Evolutionary conservation across 2,888 invertebrate genomes (phyloP), one percentile per base, ranked within the genome.

Genomic region (Hirtodrosophila duncani): DNA sequence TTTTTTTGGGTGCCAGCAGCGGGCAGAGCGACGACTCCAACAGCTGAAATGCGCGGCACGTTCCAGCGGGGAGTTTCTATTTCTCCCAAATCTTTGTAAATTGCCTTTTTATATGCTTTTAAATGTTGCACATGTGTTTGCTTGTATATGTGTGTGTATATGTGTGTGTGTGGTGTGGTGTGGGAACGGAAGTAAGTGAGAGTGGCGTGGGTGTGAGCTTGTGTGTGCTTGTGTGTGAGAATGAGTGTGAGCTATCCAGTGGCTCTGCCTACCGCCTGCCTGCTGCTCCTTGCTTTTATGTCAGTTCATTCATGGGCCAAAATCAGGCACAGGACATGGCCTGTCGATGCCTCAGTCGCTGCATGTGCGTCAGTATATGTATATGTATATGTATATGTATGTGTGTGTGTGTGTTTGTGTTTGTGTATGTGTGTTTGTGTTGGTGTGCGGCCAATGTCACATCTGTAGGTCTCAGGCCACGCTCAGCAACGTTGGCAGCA

Each of bases 281-380:
- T 43, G 23, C 34, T 29, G 34, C 61, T 55, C 29, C 31, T 58
- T 44, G 58, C 55, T 63, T 69, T 70, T 67, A 70, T 81, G 68
- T 66, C 67, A 79, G 78, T 82, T 83, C 84, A 83, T 83, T 83
- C 83, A 83, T 83, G 69, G 77, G 67, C 68, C 68, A 51, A 67
- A 63, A 55, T 59, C 74, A 52, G 57, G 57, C 60, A 62, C 66
- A 53, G 68, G 63, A 72, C 63, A 41, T 57, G 36, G 42, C 11
- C 38, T 48, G 24, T 48, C 27, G 24, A 16, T n/a, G n/a, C n/a
- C n/a, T n/a, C n/a, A n/a, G 63, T 56, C 62, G 41, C 45, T 48
- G 45, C 27, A 43, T 50, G 24, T 37, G 29, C 33, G 33, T 38
- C 18, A 14, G 29, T 18, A 18, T 34, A 10, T 61, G 24, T 48